A percentile compares a stretch with the other conserved stretches of the same genome.
phyloP scores from a whole-genome alignment of 2,888 invertebrate species.

The Anoncus sp. region DNA sequence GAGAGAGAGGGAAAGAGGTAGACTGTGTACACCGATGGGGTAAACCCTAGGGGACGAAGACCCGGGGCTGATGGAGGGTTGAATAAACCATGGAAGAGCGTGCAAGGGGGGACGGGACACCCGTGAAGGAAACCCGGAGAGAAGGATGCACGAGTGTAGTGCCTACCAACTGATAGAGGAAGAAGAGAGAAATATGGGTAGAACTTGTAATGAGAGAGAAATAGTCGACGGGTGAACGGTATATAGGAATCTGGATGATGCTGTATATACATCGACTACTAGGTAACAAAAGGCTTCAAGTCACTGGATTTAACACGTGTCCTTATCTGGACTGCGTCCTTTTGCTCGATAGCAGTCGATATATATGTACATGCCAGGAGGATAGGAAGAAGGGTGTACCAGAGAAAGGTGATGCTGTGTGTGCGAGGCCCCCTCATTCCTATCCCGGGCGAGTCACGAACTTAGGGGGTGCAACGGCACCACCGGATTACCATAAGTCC shows the following conservation, averaged over 20 bases:
- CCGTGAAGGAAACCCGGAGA: conserved; percentile 25
- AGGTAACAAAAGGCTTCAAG: neutral
- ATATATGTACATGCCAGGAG: neutral
- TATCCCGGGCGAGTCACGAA: conserved; percentile 20
- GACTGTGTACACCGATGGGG: conserved; percentile 54
- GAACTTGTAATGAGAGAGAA: conserved; percentile 12
- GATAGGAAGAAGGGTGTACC: conserved; percentile 20
- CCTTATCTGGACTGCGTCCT: neutral
- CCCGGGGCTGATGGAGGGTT: conserved; percentile 67
- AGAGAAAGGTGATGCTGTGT: conserved; percentile 33
- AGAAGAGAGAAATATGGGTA: neutral
- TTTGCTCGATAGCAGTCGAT: neutral
- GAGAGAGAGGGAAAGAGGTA: conserved; percentile 23
- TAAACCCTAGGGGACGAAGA: conserved; percentile 63
- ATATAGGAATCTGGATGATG: conserved; percentile 14
- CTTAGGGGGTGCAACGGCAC: conserved; percentile 55
- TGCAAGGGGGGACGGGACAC: conserved; percentile 54
- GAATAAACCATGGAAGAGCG: conserved; percentile 69
- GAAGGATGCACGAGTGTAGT: conserved; percentile 18
- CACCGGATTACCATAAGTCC: conserved; percentile 67
- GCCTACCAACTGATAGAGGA: too few species aligned
- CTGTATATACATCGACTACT: neutral
- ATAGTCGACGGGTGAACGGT: conserved; percentile 12
- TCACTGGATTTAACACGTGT: neutral
- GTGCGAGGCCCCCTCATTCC: too few species aligned